phyloP scores from a whole-genome alignment of 2,113 vertebrate species.

The Atlantisia rogersi region DNA sequence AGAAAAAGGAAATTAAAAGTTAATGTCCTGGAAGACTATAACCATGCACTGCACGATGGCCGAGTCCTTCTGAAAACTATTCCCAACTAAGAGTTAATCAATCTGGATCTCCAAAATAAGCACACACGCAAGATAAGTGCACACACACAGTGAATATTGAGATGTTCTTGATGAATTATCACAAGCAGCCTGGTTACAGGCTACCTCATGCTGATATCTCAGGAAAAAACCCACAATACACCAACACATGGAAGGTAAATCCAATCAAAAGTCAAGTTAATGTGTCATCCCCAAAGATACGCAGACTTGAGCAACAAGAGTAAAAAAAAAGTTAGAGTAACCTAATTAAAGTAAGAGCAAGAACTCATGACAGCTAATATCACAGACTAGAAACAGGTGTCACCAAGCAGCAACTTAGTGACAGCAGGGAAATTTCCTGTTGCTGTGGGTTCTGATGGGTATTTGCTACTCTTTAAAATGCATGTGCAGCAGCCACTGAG shows the following conservation, averaged over 20 bases:
- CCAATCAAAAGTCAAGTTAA: not conserved
- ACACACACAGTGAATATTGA: not conserved
- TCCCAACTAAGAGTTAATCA: not conserved
- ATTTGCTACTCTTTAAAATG: not conserved
- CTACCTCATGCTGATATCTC: rapidly evolving
- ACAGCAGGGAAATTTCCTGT: not conserved
- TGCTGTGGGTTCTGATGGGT: not conserved
- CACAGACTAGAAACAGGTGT: not conserved
- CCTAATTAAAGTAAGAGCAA: not conserved
- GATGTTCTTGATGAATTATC: not conserved
- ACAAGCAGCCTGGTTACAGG: not conserved
- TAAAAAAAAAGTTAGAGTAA: not conserved
- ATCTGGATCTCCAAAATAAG: not conserved
- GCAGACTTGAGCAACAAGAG: not conserved
- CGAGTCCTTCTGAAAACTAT: not conserved
- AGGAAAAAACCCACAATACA: not conserved
- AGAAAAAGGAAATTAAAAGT: not conserved
- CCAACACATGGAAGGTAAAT: not conserved
- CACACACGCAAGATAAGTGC: not conserved
- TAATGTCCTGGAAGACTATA: not conserved
- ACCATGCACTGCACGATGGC: not conserved
- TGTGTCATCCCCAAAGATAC: not conserved
- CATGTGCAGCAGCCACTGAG: rapidly evolving
- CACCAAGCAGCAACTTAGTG: not conserved
- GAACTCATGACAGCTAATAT: not conserved